Evolutionary conservation across 2,888 invertebrate genomes (phyloP).

Genomic region (Idaea biselata): DNA sequence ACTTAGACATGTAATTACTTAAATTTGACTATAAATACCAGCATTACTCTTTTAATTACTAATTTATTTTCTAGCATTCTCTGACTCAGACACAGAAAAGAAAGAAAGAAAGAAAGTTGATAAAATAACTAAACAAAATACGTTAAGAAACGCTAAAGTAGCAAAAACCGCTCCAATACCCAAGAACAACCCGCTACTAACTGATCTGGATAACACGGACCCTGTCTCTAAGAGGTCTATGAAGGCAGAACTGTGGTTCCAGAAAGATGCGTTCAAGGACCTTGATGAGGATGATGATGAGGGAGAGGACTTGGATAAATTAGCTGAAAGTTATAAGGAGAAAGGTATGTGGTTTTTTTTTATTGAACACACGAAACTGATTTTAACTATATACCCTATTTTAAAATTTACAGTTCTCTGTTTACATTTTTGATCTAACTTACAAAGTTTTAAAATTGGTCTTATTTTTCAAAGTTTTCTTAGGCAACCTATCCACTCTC

Average conservation of each 20-base stretch:
- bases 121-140: constrained; percentile 66
- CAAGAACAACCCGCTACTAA: constrained; percentile 86
- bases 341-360: constrained; percentile 77
- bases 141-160: constrained; percentile 55
- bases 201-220: constrained; percentile 88
- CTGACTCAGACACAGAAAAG: constrained; percentile 82
- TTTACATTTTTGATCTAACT: too few relatives aligned
- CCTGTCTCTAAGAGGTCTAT: constrained; percentile 86
- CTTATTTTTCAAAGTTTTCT: constrained; percentile 12
- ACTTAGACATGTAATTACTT: too few relatives aligned
- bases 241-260: constrained; percentile 93
- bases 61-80: constrained; percentile 74
- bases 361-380: not conserved
- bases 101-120: constrained; percentile 48
- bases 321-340: constrained; percentile 85
- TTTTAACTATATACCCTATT: not conserved
- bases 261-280: constrained; percentile 90
- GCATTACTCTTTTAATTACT: constrained; percentile 5
- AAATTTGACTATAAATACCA: too few relatives aligned
- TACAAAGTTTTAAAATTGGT: too few relatives aligned
- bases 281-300: constrained; percentile 91
- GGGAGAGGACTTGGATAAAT: constrained; percentile 91
- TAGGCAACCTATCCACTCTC: too few relatives aligned
- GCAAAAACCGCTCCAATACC: constrained; percentile 47
- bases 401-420: not conserved